Percentiles rank a stretch among this genome's conserved stretches.
phyloP scores from a whole-genome alignment of 2,113 vertebrate species.

The Gymnobelideus leadbeateri region DNA sequence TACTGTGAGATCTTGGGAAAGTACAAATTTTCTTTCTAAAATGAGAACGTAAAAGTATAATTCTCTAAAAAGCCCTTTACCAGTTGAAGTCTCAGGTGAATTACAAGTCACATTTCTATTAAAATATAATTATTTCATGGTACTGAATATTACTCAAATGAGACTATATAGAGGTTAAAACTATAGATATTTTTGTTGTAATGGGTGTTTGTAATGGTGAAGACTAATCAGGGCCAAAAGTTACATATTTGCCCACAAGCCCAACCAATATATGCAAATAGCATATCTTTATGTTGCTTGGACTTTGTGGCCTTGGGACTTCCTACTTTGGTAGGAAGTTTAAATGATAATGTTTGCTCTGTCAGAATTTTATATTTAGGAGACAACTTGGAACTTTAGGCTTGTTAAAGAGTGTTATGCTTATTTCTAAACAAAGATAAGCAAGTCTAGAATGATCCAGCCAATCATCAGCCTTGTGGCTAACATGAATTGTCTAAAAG shows the following conservation, averaged over 20 bases:
- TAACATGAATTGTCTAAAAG: slow-evolving; percentile 19
- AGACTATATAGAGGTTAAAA: neutral
- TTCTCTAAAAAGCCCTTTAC: no score
- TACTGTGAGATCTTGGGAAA: neutral
- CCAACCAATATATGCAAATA: slow-evolving; percentile 16
- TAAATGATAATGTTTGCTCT: slow-evolving; percentile 1
- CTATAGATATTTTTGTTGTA: neutral
- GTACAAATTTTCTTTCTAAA: neutral
- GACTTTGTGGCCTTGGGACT: neutral
- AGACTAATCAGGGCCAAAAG: neutral
- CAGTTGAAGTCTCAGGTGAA: neutral
- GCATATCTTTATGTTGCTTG: neutral
- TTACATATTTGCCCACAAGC: neutral
- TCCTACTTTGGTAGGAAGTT: neutral
- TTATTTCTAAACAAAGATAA: slow-evolving; percentile 9
- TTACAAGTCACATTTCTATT: neutral
- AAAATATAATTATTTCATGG: neutral
- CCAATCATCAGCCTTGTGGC: neutral
- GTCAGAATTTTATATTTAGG: slow-evolving; percentile 9
- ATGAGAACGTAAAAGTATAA: neutral
- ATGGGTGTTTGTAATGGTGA: neutral
- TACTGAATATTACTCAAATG: neutral
- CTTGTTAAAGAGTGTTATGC: slow-evolving; percentile 1
- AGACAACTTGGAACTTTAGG: neutral
- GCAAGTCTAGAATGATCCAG: neutral